Evolutionary conservation across 2,113 vertebrate genomes (phyloP).

Genomic region (Thalassarche chlororhynchos): DNA sequence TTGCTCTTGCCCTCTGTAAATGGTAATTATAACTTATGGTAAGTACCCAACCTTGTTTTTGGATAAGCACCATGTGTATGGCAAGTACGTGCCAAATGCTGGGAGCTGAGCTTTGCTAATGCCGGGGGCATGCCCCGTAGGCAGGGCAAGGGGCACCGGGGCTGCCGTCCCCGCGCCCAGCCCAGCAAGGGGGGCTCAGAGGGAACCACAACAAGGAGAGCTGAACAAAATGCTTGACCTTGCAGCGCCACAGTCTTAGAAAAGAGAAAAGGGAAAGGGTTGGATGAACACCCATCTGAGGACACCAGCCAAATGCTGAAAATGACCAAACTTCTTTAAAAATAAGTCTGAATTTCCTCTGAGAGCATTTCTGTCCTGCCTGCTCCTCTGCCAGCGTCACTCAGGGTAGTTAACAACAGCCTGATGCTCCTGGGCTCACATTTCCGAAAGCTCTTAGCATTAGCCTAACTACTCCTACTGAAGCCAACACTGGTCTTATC

Average conservation of each 20-base stretch:
- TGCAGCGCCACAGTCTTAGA: not conserved
- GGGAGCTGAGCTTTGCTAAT: not conserved
- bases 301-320: not conserved
- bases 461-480: not conserved
- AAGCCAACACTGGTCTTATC: not conserved
- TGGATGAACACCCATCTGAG: not conserved
- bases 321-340: not conserved
- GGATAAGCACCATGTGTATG: not conserved
- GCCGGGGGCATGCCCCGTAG: accelerated
- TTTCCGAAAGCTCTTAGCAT: not conserved
- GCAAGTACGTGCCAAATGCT: not conserved
- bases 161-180: not conserved
- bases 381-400: accelerated
- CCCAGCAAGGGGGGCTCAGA: not conserved
- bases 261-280: not conserved
- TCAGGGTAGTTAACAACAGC: not conserved
- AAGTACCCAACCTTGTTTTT: not conserved
- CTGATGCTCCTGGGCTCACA: not conserved
- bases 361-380: not conserved
- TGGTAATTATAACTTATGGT: not conserved
- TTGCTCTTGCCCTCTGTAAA: not conserved
- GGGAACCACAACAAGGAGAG: not conserved
- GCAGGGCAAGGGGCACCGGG: not conserved
- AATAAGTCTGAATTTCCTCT: not conserved
- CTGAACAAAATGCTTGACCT: not conserved